phyloP scores from a whole-genome alignment of 2,113 vertebrate species.

The Phainopepla nitens region DNA sequence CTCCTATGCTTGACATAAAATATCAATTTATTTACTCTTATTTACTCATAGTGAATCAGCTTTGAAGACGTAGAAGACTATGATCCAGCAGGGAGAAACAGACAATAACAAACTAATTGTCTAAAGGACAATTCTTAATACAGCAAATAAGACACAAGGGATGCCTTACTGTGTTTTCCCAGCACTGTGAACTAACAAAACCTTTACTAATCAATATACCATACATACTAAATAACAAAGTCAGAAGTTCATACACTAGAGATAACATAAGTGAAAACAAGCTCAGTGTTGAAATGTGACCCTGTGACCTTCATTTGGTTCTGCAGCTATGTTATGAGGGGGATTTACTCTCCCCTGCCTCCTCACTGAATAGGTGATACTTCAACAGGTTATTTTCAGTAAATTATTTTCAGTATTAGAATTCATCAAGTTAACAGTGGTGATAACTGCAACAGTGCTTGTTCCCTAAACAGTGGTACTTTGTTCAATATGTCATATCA shows the following conservation, averaged over 20 bases:
- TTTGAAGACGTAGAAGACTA: not conserved
- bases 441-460: not conserved
- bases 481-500: slow-evolving; percentile 11
- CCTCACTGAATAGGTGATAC: not conserved
- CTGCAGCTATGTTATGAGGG: not conserved
- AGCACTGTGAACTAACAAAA: not conserved
- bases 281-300: not conserved
- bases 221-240: not conserved
- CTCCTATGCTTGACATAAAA: not conserved
- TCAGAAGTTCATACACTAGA: not conserved
- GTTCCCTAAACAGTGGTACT: not conserved
- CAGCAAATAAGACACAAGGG: not conserved
- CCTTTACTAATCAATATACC: not conserved
- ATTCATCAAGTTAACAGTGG: not conserved
- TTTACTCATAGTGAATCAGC: not conserved
- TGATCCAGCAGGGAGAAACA: not conserved
- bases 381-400: not conserved
- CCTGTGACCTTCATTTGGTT: not conserved
- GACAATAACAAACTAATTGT: not conserved
- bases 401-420: not conserved
- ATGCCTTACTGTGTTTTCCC: not conserved
- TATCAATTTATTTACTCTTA: not conserved
- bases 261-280: not conserved
- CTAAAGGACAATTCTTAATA: not conserved
- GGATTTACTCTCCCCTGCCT: not conserved